Conservation (phyloP, 2,113 vertebrate genomes). For the Dipodomys spectabilis region DNA sequence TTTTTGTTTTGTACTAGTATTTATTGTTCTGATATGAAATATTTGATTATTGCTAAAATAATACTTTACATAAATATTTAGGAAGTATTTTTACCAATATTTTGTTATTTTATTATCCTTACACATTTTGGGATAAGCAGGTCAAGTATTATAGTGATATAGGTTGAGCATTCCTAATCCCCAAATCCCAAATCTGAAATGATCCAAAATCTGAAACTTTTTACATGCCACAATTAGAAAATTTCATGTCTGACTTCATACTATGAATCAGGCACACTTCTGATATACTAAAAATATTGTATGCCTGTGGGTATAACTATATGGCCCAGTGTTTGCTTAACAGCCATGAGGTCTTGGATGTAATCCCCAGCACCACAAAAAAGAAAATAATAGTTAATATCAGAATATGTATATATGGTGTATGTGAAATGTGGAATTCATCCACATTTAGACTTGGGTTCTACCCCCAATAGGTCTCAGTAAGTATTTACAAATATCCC, state of each 20-base stretch:
- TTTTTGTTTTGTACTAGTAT: not conserved
- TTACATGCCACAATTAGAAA: not conserved
- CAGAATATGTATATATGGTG: no score
- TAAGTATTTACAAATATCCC: no score
- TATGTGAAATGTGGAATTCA: no score
- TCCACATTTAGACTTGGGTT: no score
- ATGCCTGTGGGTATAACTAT: not conserved
- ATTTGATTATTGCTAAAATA: constrained; percentile 48
- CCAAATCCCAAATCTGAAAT: not conserved
- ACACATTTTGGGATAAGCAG: not conserved
- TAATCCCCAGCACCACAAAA: no score
- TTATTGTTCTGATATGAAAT: constrained; percentile 49
- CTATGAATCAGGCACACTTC: not conserved
- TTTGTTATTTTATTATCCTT: not conserved
- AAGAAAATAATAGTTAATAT: no score
- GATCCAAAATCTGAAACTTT: not conserved
- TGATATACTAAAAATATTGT: not conserved
- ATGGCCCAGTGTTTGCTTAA: not conserved
- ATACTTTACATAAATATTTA: not conserved
- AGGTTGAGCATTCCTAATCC: not conserved
- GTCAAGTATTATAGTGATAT: not conserved
- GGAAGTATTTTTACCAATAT: not conserved
- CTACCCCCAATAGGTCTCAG: no score
- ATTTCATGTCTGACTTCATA: not conserved
- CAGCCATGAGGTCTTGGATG: not conserved